Conservation (phyloP, 2,113 vertebrate species). For the Poecile atricapillus region DNA sequence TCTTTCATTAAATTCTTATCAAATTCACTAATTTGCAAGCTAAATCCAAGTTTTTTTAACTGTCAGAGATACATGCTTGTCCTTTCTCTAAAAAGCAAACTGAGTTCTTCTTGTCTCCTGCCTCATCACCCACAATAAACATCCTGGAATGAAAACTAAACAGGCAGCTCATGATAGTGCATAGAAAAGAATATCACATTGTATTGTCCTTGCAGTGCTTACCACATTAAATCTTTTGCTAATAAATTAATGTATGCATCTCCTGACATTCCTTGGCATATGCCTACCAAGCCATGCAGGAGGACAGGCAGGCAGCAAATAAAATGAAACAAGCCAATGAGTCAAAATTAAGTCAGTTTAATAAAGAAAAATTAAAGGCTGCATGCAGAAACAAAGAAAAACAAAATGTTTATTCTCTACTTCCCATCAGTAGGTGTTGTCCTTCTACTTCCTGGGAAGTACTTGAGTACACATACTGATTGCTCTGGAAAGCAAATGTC, state of each 20-base stretch:
- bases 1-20: background rate
- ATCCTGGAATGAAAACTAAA: background rate
- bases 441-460: background rate
- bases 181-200: background rate
- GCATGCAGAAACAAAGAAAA: background rate
- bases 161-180: background rate
- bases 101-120: background rate
- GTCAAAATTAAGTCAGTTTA: background rate
- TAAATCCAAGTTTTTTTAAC: background rate
- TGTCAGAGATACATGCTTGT: background rate
- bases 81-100: background rate
- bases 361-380: background rate
- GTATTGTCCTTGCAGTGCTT: background rate
- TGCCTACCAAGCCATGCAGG: background rate
- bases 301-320: background rate
- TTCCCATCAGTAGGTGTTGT: background rate
- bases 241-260: background rate
- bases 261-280: background rate
- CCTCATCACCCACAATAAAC: background rate
- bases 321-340: background rate
- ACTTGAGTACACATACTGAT: accelerated
- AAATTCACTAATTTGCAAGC: background rate
- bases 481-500: background rate
- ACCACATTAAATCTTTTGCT: background rate
- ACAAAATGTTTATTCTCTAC: background rate